Evolutionary conservation across 2,113 vertebrate genomes (phyloP).

Genomic region (Hippoglossus stenolepis): DNA sequence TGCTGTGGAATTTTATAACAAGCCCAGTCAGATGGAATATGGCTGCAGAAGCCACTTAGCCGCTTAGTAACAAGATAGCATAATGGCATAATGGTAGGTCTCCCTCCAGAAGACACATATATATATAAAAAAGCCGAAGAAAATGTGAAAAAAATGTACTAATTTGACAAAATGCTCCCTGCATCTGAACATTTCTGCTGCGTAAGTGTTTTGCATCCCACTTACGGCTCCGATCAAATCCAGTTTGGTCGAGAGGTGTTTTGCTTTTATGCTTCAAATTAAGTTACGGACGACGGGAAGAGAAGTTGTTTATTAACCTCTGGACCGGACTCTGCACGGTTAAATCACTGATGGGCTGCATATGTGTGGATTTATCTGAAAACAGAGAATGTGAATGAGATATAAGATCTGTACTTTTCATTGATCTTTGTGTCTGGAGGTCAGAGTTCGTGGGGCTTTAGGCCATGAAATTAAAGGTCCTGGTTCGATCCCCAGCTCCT

Average conservation of each 20-base stretch:
- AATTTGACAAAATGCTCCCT: conserved; percentile 58
- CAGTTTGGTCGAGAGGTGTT: conserved; percentile 31
- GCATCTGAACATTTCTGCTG: conserved; percentile 44
- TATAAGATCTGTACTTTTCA: too few species aligned
- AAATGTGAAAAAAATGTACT: conserved; percentile 41
- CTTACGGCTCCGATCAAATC: conserved; percentile 34
- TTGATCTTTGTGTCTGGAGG: too few species aligned
- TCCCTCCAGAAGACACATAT: conserved; percentile 22
- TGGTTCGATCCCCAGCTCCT: too few species aligned
- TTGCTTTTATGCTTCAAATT: conserved; percentile 19
- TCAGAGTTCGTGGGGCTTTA: too few species aligned
- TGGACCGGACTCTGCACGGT: too few species aligned
- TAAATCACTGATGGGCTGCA: too few species aligned
- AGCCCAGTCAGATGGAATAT: conserved; percentile 46
- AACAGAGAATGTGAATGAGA: too few species aligned
- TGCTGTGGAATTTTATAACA: conserved; percentile 61
- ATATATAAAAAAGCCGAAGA: conserved; percentile 28
- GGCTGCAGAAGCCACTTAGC: conserved; percentile 65
- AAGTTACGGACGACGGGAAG: neutral
- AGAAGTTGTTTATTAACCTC: too few species aligned
- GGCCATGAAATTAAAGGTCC: too few species aligned
- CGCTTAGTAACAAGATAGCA: conserved; percentile 76
- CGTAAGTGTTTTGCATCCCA: conserved; percentile 56
- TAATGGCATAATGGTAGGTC: conserved; percentile 76
- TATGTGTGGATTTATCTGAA: too few species aligned